phyloP scores from a whole-genome alignment of 2,888 invertebrate species.

The Cactoblastis cactorum region DNA sequence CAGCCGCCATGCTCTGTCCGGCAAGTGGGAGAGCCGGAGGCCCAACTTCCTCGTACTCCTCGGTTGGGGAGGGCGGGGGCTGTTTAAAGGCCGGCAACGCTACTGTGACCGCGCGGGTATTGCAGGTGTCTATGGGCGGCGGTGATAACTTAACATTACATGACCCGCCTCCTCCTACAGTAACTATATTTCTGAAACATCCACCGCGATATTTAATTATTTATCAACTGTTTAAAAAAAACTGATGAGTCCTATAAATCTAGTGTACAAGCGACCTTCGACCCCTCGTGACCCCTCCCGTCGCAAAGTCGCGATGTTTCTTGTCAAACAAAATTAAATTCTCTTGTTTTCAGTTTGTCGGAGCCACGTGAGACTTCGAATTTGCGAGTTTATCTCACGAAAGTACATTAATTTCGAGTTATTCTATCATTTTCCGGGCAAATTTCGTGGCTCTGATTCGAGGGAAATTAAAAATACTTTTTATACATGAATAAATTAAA shows the following conservation, averaged over 20 bases:
- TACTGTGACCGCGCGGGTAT: too few relatives aligned
- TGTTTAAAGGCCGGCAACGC: too few relatives aligned
- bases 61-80: too few relatives aligned
- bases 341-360: slow-evolving; percentile 6
- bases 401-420: slow-evolving; percentile 8
- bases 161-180: too few relatives aligned
- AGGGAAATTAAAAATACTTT: not conserved
- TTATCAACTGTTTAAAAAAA: not conserved
- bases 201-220: not conserved
- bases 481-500: too few relatives aligned
- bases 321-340: slow-evolving; percentile 13
- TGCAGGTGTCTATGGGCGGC: too few relatives aligned
- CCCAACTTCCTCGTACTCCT: too few relatives aligned
- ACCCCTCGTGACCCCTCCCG: not conserved
- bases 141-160: too few relatives aligned
- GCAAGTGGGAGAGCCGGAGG: too few relatives aligned
- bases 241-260: not conserved
- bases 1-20: too few relatives aligned
- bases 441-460: not conserved
- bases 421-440: slow-evolving; percentile 1
- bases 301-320: slow-evolving; percentile 4
- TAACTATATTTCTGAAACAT: too few relatives aligned
- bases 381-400: not conserved
- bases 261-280: not conserved
- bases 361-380: slow-evolving; percentile 2